Conservation (phyloP, 2,113 vertebrate genomes). For the Cebus imitator region DNA sequence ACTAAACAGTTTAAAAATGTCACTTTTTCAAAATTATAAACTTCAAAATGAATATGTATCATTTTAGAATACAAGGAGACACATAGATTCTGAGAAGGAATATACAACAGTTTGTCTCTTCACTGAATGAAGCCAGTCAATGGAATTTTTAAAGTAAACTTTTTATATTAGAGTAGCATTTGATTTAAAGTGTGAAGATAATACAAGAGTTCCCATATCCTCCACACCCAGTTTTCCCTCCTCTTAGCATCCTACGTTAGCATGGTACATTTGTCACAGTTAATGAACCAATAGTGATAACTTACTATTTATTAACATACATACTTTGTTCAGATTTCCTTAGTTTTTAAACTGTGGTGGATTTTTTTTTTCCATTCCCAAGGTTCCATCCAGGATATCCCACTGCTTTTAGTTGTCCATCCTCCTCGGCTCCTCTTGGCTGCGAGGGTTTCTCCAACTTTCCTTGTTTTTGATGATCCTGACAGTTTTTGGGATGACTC, state of each 20-base stretch:
- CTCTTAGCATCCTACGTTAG: background rate
- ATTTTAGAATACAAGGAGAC: background rate
- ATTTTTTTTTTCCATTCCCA: background rate
- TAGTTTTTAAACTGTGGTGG: background rate
- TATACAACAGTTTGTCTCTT: background rate
- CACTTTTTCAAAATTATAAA: background rate
- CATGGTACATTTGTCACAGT: background rate
- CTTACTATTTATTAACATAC: background rate
- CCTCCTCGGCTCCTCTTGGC: background rate
- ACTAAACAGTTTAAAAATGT: background rate
- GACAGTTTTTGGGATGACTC: background rate
- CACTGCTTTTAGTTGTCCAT: too few relatives aligned
- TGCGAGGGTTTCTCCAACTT: background rate
- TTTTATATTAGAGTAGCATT: background rate
- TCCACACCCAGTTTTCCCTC: background rate
- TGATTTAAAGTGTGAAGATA: background rate
- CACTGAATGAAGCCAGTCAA: background rate
- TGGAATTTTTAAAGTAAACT: background rate
- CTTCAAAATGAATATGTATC: background rate
- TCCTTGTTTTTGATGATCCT: background rate
- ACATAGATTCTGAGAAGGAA: background rate
- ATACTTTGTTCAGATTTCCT: background rate
- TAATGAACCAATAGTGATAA: background rate
- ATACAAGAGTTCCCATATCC: background rate
- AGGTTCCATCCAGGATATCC: background rate